Base-by-base conservation (phyloP, 2,113 vertebrate species). In the Uropsilus gracilis region DNA sequence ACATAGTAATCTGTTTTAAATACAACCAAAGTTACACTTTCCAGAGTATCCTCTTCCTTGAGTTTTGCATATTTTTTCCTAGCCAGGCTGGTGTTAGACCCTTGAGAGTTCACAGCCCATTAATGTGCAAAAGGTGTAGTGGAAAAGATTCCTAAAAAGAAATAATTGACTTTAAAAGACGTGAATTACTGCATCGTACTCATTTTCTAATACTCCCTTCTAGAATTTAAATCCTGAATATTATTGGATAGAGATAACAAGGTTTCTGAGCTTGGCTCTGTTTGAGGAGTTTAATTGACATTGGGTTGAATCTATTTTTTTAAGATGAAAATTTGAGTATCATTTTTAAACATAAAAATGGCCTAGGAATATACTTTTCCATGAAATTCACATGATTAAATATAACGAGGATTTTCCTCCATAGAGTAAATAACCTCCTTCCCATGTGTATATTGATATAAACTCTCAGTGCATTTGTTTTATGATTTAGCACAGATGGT, bases 381-480 rank as follows among this genome's bases (percentile, higher is more conserved):
- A 95, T 97, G 97, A 97, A 97, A 96, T 96, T 96, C 95, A 91
- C 85, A 80, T 98, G 97, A 98, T 97, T 98, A 97, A 98, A 97
- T 97, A 96, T 97, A 97, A 98, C 32, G 86, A 97, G 95, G 82
- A 89, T 95, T 97, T 98, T 97, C 95, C 96, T 98, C 96, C 77
- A 72, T 94, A 86, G 96, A 97, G 97, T 97, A 98, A 98, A 98
- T 98, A 98, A 97, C 94, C 80, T 98, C 90, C 89, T 97, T 98
- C 98, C 97, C 96, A 90, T n/a, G 94, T 97, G 98, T 96, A 92
- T 97, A 97, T 98, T 97, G 98, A 97, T 98, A 97, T 94, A 97
- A 98, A 98, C 97, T 97, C 96, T 97, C 97, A 96, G 96, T 96
- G 89, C 96, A 86, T 98, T 97, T 98, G 97, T 97, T 98, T 98